Percentiles rank a stretch among this genome's conserved stretches.
Evolutionary conservation across 2,797 vertebrate species (phyloP).

Genomic region (Premnoplex brunnescens): DNA sequence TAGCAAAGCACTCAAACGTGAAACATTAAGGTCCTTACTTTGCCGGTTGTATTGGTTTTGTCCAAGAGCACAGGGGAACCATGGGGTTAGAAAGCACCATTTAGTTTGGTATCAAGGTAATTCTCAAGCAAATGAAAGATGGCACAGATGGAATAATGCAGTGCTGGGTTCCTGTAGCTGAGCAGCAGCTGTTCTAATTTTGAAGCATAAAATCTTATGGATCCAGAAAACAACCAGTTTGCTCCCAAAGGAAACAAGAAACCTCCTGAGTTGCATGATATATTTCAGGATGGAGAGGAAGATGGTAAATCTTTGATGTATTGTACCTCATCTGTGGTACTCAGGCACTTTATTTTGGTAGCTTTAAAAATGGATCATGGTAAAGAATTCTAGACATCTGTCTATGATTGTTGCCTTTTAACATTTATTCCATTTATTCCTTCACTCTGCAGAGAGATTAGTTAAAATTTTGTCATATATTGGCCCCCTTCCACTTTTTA

Average conservation of each 20-base stretch:
- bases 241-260: background rate
- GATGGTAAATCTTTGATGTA: background rate
- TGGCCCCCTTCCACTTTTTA: background rate
- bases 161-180: background rate
- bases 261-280: background rate
- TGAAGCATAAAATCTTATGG: background rate
- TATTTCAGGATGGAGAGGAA: background rate
- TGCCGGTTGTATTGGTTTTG: background rate
- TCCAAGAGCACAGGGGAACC: background rate
- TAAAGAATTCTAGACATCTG: background rate
- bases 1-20: background rate
- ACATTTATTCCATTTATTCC: background rate
- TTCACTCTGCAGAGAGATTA: background rate
- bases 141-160: background rate
- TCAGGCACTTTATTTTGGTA: background rate
- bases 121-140: background rate
- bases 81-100: background rate
- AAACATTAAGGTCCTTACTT: background rate
- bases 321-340: background rate
- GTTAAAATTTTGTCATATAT: background rate
- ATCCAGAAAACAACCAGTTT: background rate
- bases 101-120: background rate
- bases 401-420: background rate
- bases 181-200: background rate
- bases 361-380: background rate